Evolutionary conservation across 2,888 invertebrate species (phyloP).

Genomic region (Cyrtodaria siliqua): DNA sequence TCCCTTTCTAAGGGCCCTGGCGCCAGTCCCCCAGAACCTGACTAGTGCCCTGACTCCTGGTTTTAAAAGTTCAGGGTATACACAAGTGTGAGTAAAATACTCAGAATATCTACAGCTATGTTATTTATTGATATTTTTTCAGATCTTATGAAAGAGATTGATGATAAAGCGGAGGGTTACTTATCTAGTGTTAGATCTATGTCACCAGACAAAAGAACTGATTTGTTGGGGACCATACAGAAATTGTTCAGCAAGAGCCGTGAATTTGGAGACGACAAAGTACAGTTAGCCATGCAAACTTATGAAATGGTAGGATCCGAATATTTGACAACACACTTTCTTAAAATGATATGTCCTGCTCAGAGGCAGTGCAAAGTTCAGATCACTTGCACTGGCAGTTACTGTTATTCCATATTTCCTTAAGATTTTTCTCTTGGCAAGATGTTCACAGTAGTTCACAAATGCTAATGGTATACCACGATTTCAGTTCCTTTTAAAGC

Average conservation of each 20-base stretch:
- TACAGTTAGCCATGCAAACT: conserved; percentile 98
- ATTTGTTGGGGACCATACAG: conserved; percentile 92
- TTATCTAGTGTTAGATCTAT: conserved; percentile 91
- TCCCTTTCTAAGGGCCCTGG: no score
- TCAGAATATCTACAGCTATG: no score
- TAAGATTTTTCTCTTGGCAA: no score
- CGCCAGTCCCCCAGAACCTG: no score
- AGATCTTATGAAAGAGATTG: conserved; percentile 93
- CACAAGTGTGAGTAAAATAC: no score
- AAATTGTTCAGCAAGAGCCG: conserved; percentile 96
- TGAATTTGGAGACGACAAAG: conserved; percentile 98
- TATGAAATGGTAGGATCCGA: conserved; percentile 91
- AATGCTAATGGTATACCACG: no score
- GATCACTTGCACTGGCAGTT: no score
- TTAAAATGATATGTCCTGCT: background rate
- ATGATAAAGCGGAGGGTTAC: conserved; percentile 94
- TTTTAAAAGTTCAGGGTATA: no score
- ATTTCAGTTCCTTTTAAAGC: no score
- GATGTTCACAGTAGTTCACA: no score
- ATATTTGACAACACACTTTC: background rate
- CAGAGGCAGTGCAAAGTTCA: background rate
- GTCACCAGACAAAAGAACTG: conserved; percentile 92
- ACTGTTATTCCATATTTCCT: background rate
- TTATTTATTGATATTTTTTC: no score
- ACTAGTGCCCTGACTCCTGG: no score